Conservation (phyloP, 2,888 invertebrate genomes). For the Abrostola tripartita region DNA sequence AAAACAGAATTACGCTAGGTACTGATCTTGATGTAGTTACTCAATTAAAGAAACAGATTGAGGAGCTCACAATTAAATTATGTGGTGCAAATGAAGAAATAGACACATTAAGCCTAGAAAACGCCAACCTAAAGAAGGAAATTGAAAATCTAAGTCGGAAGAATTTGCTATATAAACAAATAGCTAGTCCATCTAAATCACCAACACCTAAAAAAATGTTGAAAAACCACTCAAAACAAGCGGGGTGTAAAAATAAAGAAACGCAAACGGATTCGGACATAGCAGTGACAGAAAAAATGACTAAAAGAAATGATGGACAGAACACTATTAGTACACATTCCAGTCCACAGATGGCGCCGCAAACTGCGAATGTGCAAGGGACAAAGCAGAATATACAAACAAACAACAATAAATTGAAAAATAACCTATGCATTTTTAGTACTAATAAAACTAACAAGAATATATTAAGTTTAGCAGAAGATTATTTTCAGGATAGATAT, state of each 20-base stretch:
- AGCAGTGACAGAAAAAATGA: slow-evolving; percentile 1
- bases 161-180: neutral
- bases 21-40: neutral
- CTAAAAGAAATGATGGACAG: slow-evolving; percentile 1
- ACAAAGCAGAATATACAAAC: slow-evolving; percentile 2
- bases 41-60: slow-evolving; percentile 5
- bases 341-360: neutral
- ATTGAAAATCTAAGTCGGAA: slow-evolving; percentile 4
- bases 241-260: slow-evolving; percentile 2
- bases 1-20: too few species aligned
- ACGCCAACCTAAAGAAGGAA: slow-evolving; percentile 5
- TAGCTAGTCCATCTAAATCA: slow-evolving; percentile 3
- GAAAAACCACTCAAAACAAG: neutral
- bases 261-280: slow-evolving; percentile 4
- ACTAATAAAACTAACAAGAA: slow-evolving; percentile 1
- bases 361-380: neutral
- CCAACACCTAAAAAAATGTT: slow-evolving; percentile 4
- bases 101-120: slow-evolving; percentile 3
- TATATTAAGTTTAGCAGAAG: slow-evolving; percentile 1
- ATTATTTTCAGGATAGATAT: neutral
- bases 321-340: slow-evolving; percentile 2
- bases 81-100: slow-evolving; percentile 1
- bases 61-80: neutral
- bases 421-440: slow-evolving; percentile 3
- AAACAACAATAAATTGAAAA: slow-evolving; percentile 5